Evolutionary conservation across 2,888 invertebrate species (phyloP).

Genomic region (Ashinkailepas kermadecensis): DNA sequence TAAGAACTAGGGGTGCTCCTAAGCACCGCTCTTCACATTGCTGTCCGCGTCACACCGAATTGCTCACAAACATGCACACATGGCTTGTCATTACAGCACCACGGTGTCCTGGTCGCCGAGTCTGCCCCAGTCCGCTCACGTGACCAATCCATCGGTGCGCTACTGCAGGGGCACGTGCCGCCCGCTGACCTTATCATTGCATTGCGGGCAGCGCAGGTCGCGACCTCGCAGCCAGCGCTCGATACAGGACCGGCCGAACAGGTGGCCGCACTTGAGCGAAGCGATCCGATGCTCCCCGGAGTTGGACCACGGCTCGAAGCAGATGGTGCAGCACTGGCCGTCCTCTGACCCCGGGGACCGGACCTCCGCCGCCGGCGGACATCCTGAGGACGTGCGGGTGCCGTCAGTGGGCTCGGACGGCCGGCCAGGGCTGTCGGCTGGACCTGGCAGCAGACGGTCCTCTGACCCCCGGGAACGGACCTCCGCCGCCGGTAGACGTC

Average conservation of each 20-base stretch:
- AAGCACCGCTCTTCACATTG: too few species aligned
- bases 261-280: conserved; percentile 84
- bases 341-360: conserved; percentile 48
- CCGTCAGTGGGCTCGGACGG: too few species aligned
- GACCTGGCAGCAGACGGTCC: conserved; percentile 53
- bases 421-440: too few species aligned
- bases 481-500: not conserved
- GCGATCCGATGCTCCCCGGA: conserved; percentile 76
- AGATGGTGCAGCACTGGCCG: conserved; percentile 73
- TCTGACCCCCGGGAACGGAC: too few species aligned
- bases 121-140: not conserved
- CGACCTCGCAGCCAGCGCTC: conserved; percentile 61
- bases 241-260: conserved; percentile 78
- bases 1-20: too few species aligned
- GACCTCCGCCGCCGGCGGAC: not conserved
- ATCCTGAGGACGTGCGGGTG: not conserved
- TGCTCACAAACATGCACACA: not conserved
- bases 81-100: not conserved
- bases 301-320: conserved; percentile 79
- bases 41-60: too few species aligned
- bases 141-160: not conserved
- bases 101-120: not conserved
- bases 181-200: conserved; percentile 56
- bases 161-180: not conserved
- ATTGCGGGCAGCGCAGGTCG: conserved; percentile 69